Evolutionary conservation across 2,888 invertebrate species (phyloP).

Genomic region (Abrostola tripartita): DNA sequence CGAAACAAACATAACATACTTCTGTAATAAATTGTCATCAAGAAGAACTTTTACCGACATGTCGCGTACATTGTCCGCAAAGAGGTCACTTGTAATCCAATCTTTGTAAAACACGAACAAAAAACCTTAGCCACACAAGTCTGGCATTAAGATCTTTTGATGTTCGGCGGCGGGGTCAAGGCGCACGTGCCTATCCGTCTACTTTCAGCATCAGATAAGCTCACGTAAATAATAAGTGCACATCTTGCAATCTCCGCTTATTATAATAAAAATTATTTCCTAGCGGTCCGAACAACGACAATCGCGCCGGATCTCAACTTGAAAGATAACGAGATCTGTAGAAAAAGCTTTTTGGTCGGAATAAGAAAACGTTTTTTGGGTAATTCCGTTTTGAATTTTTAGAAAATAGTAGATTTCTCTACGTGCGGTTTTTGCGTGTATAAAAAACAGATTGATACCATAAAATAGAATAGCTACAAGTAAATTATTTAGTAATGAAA

Average conservation of each 20-base stretch:
- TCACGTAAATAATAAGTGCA: constrained; percentile 65
- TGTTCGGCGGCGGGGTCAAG: constrained; percentile 68
- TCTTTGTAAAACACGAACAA: constrained; percentile 61
- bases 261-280: constrained; percentile 55
- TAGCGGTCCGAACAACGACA: constrained; percentile 43
- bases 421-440: constrained; percentile 21
- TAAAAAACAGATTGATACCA: constrained; percentile 8
- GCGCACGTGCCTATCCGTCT: constrained; percentile 69
- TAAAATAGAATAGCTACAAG: constrained; percentile 22
- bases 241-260: constrained; percentile 61
- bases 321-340: constrained; percentile 36
- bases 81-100: constrained; percentile 54
- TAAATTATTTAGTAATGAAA: neutral
- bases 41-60: constrained; percentile 28
- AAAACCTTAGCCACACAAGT: constrained; percentile 56
- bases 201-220: constrained; percentile 64
- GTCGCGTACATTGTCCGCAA: constrained; percentile 29
- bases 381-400: constrained; percentile 24
- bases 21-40: constrained; percentile 26
- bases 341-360: constrained; percentile 35
- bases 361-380: constrained; percentile 30
- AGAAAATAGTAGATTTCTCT: constrained; percentile 22
- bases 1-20: constrained; percentile 10
- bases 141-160: constrained; percentile 64
- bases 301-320: constrained; percentile 31